phyloP scores from a whole-genome alignment of 2,888 invertebrate species.

The Andrena fulva region DNA sequence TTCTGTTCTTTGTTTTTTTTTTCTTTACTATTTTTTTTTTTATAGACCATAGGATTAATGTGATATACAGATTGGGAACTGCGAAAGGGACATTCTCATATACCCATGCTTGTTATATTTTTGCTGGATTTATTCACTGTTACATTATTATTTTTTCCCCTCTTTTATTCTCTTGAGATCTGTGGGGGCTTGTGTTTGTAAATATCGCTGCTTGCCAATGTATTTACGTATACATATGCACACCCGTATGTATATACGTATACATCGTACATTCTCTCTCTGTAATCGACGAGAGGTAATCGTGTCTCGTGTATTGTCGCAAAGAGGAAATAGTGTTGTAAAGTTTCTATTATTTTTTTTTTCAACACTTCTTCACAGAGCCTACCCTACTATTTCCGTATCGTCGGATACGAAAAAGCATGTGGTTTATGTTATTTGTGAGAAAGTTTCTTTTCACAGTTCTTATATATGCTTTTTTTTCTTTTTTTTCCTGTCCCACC shows the following conservation, averaged over 20 bases:
- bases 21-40: conserved; percentile 7
- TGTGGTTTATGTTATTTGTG: conserved; percentile 88
- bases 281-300: conserved; percentile 28
- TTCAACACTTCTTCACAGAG: conserved; percentile 69
- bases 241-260: conserved; percentile 41
- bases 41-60: conserved; percentile 60
- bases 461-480: conserved; percentile 92
- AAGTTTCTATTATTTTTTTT: conserved; percentile 66
- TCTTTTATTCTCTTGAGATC: conserved; percentile 79
- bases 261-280: conserved; percentile 24
- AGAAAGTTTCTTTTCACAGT: conserved; percentile 94
- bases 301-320: conserved; percentile 14
- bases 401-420: conserved; percentile 85
- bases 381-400: conserved; percentile 71
- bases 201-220: conserved; percentile 87
- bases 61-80: conserved; percentile 90
- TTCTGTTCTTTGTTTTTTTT: conserved; percentile 8
- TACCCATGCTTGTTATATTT: conserved; percentile 84
- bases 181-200: conserved; percentile 86
- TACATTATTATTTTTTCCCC: conserved; percentile 74
- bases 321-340: conserved; percentile 46
- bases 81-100: conserved; percentile 92
- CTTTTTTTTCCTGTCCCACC: conserved; percentile 84
- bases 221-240: conserved; percentile 48
- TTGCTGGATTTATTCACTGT: conserved; percentile 80